These are phyloP conservation scores for Platygyra sinensis DNA, from an alignment of 64 coral and sea anemone species.

Conservation along the genomic window DNA sequence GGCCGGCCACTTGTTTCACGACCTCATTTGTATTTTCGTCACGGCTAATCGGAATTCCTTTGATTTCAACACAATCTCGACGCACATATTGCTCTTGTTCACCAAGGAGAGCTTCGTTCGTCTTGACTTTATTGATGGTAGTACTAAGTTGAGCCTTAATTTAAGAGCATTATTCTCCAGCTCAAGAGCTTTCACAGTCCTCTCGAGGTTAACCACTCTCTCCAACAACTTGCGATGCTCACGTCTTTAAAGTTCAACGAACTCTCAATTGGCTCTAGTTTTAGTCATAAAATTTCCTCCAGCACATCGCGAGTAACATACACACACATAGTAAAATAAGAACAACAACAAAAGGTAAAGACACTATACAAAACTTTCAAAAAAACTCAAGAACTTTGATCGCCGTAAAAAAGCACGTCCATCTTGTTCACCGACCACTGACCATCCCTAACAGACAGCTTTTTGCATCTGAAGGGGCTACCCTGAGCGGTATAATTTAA, in stretches of 20 bases:
- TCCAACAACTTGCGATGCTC: not conserved
- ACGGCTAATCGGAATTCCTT: not conserved
- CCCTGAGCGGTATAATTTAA: no score
- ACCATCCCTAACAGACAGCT: no score
- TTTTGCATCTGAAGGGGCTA: no score
- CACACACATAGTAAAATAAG: not conserved
- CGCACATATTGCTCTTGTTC: slow-evolving; percentile 19
- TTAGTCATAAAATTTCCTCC: slow-evolving; percentile 2
- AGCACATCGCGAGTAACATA: not conserved
- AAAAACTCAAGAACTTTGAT: not conserved
- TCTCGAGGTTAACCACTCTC: not conserved
- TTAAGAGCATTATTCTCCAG: slow-evolving; percentile 25
- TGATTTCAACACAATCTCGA: slow-evolving; percentile 37
- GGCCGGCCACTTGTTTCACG: slow-evolving; percentile 28
- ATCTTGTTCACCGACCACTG: not conserved
- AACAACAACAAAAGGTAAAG: not conserved
- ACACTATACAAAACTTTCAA: not conserved
- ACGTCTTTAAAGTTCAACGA: slow-evolving; percentile 33
- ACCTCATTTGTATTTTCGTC: slow-evolving; percentile 23
- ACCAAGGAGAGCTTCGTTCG: slow-evolving; percentile 3
- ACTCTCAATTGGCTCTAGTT: slow-evolving; percentile 26
- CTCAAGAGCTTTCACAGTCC: slow-evolving; percentile 3
- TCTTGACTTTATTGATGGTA: not conserved
- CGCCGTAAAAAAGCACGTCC: not conserved
- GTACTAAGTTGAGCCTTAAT: slow-evolving; percentile 27